Base-by-base conservation (phyloP, 2,888 invertebrate species). In the Cataglyphis altisquamis region DNA sequence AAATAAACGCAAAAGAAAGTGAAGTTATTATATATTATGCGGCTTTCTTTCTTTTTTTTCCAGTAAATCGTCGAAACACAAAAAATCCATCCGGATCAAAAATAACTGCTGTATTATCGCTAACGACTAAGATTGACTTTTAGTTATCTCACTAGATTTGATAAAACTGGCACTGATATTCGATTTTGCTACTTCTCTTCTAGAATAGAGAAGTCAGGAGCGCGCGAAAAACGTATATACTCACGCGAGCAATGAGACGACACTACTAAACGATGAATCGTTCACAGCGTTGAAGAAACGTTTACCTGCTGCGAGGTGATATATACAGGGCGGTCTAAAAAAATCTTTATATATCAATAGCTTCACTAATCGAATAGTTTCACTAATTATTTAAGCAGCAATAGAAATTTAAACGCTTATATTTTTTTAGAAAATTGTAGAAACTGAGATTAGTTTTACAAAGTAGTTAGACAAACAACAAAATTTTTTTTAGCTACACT, bases 71-170 rank as follows among this genome's bases (percentile, higher is more conserved):
- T 55, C 15, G 39, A 55, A 55, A 55, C 15, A 41, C 2, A 21
- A 25, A 57, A 78, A 57, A 21, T 41, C 4, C 57, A 41, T 60
- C 6, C 21, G 4, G 32, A 21, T 57, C 10, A 78, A 60, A 78
- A 70, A 45, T 78, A 70, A 21, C 70, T 29, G 70, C 72, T 60
- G 41, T 60, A 29, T 78, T 70, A 78, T 78, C 72, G 18, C 18
- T 45, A 29, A 39, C 21, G 72, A 78, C 57, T 67, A 39, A 36
- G 21, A 18, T 32, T 21, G 1, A 60, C 45, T 70, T 60, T 25
- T 18, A 18, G 45, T 29, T 70, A 78, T 78, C 77, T 78, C 25
- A 3, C 39, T 73, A 21, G n/a, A 67, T 39, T 68, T 1, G n/a
- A 68, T 68, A 29, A 72, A 57, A 15, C 39, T 25, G 15, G 25